Percentiles rank a stretch among this genome's conserved stretches.
Evolutionary conservation across 2,113 vertebrate species (phyloP).

Genomic region (Paraplagusia blochii): DNA sequence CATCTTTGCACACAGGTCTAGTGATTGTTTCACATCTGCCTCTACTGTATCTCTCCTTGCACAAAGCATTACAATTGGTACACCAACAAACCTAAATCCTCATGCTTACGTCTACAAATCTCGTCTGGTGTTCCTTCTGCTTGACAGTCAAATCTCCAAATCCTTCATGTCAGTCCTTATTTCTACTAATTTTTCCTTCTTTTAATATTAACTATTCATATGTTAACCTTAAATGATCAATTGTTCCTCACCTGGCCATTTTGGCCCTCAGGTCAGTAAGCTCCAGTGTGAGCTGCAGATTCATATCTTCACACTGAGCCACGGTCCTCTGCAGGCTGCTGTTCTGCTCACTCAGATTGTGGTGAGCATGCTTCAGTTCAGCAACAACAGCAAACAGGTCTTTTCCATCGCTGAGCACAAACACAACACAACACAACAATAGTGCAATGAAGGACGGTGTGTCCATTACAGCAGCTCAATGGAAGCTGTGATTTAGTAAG

Average conservation of each 20-base stretch:
- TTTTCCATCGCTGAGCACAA: constrained; percentile 58
- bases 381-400: constrained; percentile 62
- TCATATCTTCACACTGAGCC: constrained; percentile 74
- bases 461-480: constrained; percentile 2
- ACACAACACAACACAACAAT: constrained; percentile 18
- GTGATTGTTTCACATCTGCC: no score
- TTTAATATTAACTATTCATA: no score
- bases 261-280: constrained; percentile 70
- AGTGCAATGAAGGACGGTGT: background rate
- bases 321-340: constrained; percentile 66
- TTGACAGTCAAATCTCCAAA: no score
- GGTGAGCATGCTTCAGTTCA: constrained; percentile 68
- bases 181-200: no score
- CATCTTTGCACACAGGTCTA: no score
- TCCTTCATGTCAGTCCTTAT: no score
- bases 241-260: constrained; percentile 65
- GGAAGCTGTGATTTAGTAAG: constrained; percentile 9
- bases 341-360: constrained; percentile 73
- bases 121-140: no score
- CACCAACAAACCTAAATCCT: no score
- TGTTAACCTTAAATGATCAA: background rate
- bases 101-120: no score
- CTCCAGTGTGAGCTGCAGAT: constrained; percentile 76
- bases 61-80: no score
- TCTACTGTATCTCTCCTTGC: no score